phyloP scores from a whole-genome alignment of 1,140 invertebrate species.

The Drosophila sucinea region DNA sequence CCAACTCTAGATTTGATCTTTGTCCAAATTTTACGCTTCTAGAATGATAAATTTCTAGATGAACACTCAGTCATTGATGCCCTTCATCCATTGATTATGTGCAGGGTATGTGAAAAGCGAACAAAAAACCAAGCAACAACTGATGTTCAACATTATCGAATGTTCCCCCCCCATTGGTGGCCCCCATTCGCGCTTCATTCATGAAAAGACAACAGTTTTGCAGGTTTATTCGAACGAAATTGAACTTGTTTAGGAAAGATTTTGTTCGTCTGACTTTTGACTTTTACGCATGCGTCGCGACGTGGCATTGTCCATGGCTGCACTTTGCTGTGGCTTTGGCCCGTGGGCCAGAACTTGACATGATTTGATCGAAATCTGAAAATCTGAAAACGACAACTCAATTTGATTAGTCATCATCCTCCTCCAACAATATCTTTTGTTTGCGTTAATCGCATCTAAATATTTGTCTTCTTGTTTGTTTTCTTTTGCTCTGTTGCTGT shows the following conservation, averaged over 20 bases:
- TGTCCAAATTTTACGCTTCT: no score
- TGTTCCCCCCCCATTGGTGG: slow-evolving; percentile 25
- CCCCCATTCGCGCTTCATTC: slow-evolving; percentile 35
- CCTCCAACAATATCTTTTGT: slow-evolving; percentile 9
- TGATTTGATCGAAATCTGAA: slow-evolving; percentile 18
- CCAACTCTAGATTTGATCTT: no score
- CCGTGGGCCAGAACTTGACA: slow-evolving; percentile 29
- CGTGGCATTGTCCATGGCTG: neutral
- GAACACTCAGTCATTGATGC: no score
- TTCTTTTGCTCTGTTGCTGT: slow-evolving; percentile 14
- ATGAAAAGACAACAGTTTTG: slow-evolving; percentile 41
- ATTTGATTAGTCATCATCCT: slow-evolving; percentile 54
- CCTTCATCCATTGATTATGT: no score
- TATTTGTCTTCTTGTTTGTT: slow-evolving; percentile 32
- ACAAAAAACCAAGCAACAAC: slow-evolving; percentile 13
- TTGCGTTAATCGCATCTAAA: slow-evolving; percentile 39
- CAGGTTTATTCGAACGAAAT: neutral
- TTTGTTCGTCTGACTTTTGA: neutral
- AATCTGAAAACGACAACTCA: slow-evolving; percentile 29
- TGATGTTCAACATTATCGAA: slow-evolving; percentile 57
- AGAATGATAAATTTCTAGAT: no score
- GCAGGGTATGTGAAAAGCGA: slow-evolving; percentile 3
- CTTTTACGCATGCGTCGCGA: slow-evolving; percentile 35
- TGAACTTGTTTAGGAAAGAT: slow-evolving; percentile 1
- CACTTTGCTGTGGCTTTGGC: slow-evolving; percentile 12